Evolutionary conservation across 92 coral and sea anemone genomes (phyloP), one percentile per base, ranked within the genome.

Genomic region (Zoanthus gigantus): DNA sequence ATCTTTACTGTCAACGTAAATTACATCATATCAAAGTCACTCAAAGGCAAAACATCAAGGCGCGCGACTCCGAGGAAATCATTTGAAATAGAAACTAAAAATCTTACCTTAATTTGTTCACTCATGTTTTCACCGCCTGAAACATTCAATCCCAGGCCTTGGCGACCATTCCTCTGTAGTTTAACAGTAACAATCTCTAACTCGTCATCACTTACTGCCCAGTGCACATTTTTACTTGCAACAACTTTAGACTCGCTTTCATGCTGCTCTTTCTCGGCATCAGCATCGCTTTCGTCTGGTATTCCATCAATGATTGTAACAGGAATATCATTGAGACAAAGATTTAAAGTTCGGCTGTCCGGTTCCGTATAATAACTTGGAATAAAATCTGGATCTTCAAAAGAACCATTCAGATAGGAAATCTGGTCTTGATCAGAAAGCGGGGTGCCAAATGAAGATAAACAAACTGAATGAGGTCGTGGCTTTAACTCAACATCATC

Each of bases 231-330:
- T 69, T 95, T 95, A 74, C 78, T 95, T 30, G 91, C 76, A 12
- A 91, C 61, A 31, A 77, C 66, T 8, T 77, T 79, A 9, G 90
- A 93, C 77, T 79, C 90, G 60, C 90, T 90, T 58, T 83, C 94
- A 17, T 31, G 85, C 69, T 61, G 83, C 10, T 50, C 71, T 76
- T 34, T 74, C 86, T 15, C 76, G 29, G 9, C 29, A 14, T 13
- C 31, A 15, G 12, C 2, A 45, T 67, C 75, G 14, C 77, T 91
- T 48, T 92, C 96, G 28, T 73, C 95, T 15, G 98, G 96, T 67
- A 95, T 93, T 29, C 98, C 98, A 73, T 95, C 98, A 56, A 95
- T 95, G 32, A 95, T 83, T 6, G 98, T 95, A 0, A 95, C 98
- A 1, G 98, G 98, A 30, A 95, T 94, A 46, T 95, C 98, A 67